Conservation (phyloP, 1,140 invertebrate species). For the Telenomus remus region DNA sequence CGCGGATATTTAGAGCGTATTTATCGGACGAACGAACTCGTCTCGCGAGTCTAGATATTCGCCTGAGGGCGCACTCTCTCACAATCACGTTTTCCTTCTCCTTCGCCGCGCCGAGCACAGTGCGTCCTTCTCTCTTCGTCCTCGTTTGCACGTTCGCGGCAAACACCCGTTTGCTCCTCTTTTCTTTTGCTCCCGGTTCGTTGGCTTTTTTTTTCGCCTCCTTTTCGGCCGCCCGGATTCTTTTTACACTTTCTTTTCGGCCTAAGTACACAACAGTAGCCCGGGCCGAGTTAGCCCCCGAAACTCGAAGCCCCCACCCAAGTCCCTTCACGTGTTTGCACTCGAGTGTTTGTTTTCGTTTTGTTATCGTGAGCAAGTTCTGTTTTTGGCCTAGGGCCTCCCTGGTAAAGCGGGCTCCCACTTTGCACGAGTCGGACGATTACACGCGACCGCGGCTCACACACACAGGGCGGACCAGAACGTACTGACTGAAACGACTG, state of each 20-base stretch:
- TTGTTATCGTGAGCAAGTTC: background rate
- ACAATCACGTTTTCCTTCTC: conserved; percentile 53
- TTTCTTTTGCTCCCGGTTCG: background rate
- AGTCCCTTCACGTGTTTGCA: too few relatives aligned
- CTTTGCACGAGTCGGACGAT: conserved; percentile 10
- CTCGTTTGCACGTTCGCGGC: conserved; percentile 48
- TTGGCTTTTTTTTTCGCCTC: conserved; percentile 10
- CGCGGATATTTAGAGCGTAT: conserved; percentile 52
- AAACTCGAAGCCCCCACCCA: too few relatives aligned
- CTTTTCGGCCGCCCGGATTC: conserved; percentile 13
- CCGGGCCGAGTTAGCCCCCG: conserved; percentile 1
- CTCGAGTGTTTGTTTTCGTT: background rate
- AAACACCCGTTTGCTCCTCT: conserved; percentile 27
- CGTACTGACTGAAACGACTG: conserved; percentile 25
- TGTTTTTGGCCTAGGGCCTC: too few relatives aligned
- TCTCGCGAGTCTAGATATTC: conserved; percentile 66
- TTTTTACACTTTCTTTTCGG: conserved; percentile 31
- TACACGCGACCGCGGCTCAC: conserved; percentile 9
- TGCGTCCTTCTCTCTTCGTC: conserved; percentile 41
- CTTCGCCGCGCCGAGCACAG: conserved; percentile 12
- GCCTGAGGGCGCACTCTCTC: conserved; percentile 64
- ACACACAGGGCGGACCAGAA: conserved; percentile 8
- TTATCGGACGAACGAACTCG: conserved; percentile 55
- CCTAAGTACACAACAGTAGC: conserved; percentile 10
- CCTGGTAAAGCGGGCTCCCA: background rate